These are phyloP conservation scores for Crocallis elinguaria DNA, from an alignment of 2,888 invertebrate species.

Conservation along the genomic window DNA sequence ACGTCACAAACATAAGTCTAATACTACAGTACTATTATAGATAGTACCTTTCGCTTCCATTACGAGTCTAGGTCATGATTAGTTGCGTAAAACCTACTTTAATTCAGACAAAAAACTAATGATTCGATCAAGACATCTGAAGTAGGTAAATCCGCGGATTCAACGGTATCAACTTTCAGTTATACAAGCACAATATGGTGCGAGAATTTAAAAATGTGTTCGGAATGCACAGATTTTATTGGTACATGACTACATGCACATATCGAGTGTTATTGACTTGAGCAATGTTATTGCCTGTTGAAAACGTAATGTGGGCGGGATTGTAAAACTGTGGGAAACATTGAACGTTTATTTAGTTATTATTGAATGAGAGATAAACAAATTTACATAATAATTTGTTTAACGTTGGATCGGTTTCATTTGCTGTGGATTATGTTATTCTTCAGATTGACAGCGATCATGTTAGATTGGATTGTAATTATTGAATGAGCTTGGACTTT, in stretches of 20 bases:
- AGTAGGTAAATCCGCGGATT: too few relatives aligned
- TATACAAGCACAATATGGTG: constrained; percentile 14
- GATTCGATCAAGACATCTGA: too few relatives aligned
- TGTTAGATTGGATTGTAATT: too few relatives aligned
- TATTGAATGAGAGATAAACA: constrained; percentile 33
- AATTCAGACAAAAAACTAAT: not conserved
- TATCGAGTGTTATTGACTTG: constrained; percentile 22
- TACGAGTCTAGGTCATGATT: not conserved
- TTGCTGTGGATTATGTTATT: too few relatives aligned
- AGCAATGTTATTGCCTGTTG: constrained; percentile 20
- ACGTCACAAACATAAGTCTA: too few relatives aligned
- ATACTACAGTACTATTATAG: too few relatives aligned
- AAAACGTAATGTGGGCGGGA: constrained; percentile 24
- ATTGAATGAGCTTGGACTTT: too few relatives aligned
- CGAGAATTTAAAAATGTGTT: constrained; percentile 11
- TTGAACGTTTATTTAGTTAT: constrained; percentile 15
- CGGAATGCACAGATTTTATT: constrained; percentile 21
- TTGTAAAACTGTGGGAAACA: constrained; percentile 20
- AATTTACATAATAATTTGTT: too few relatives aligned
- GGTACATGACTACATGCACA: constrained; percentile 23
- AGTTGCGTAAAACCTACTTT: not conserved
- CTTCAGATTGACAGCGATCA: too few relatives aligned
- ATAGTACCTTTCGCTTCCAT: too few relatives aligned
- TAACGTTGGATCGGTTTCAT: too few relatives aligned
- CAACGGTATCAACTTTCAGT: constrained; percentile 12